A percentile compares a stretch with the other conserved stretches of the same genome.
phyloP scores from a whole-genome alignment of 2,888 invertebrate genomes.

The Drosophila incognita region DNA sequence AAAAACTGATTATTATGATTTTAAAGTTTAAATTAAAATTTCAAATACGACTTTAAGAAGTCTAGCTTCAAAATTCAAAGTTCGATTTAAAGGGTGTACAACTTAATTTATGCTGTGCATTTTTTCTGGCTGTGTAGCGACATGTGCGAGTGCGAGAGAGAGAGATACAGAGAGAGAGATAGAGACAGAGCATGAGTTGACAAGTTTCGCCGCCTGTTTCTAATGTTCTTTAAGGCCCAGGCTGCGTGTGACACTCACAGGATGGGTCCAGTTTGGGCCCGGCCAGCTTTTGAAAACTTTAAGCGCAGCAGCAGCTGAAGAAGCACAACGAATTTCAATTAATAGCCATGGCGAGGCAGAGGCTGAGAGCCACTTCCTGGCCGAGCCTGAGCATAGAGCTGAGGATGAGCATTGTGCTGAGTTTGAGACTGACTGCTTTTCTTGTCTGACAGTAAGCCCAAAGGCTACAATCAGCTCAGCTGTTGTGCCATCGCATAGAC shows the following conservation, averaged over 20 bases:
- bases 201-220: slow-evolving; percentile 76
- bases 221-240: slow-evolving; percentile 75
- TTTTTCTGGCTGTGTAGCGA: not conserved
- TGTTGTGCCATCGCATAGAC: slow-evolving; percentile 68
- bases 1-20: too few species aligned
- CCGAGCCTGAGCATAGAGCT: slow-evolving; percentile 15
- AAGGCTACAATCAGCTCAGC: slow-evolving; percentile 77
- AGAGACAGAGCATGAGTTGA: slow-evolving; percentile 35
- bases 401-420: not conserved
- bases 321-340: slow-evolving; percentile 78
- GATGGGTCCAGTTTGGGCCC: slow-evolving; percentile 23
- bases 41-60: not conserved
- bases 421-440: slow-evolving; percentile 14
- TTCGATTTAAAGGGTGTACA: not conserved
- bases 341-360: slow-evolving; percentile 66
- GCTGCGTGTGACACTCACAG: slow-evolving; percentile 55
- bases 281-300: slow-evolving; percentile 66
- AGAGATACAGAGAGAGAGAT: not conserved
- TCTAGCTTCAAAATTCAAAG: not conserved
- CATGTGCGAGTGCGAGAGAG: not conserved
- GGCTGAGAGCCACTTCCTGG: slow-evolving; percentile 54
- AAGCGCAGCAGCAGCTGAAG: slow-evolving; percentile 35
- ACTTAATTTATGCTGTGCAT: not conserved
- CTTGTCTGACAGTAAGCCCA: slow-evolving; percentile 77
- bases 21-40: not conserved